These are phyloP conservation scores for Sula dactylatra DNA, from an alignment of 2,113 vertebrate species.

Conservation along the genomic window DNA sequence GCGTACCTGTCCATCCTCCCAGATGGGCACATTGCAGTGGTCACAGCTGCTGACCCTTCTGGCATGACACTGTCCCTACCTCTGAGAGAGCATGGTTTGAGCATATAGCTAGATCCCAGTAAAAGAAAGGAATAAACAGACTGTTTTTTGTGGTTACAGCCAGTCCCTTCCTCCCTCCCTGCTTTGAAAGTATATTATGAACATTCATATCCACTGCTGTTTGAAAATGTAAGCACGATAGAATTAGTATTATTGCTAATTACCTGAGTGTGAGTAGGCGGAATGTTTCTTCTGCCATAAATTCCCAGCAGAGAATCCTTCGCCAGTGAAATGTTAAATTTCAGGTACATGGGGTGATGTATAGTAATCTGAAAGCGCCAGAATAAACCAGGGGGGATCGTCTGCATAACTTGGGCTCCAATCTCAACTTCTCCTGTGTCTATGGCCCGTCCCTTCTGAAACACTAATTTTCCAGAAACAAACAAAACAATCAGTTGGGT, in stretches of 20 bases:
- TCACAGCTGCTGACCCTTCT: background rate
- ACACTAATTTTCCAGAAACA: slow-evolving; percentile 74
- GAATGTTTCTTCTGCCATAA: slow-evolving; percentile 96
- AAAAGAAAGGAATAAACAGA: background rate
- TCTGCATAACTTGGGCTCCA: slow-evolving; percentile 90
- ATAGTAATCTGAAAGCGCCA: slow-evolving; percentile 98
- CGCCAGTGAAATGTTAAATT: slow-evolving; percentile 94
- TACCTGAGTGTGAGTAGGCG: slow-evolving; percentile 99
- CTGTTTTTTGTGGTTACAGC: background rate
- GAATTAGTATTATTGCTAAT: background rate
- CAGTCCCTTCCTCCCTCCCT: background rate
- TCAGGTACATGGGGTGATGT: slow-evolving; percentile 93
- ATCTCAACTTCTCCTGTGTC: slow-evolving; percentile 94
- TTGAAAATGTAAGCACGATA: background rate
- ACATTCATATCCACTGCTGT: background rate
- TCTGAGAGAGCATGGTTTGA: background rate
- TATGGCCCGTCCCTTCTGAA: slow-evolving; percentile 88
- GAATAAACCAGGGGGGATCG: slow-evolving; percentile 93
- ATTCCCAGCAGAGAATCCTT: slow-evolving; percentile 94
- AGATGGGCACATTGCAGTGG: background rate
- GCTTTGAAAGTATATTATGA: background rate
- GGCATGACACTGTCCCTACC: background rate
- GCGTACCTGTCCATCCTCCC: background rate
- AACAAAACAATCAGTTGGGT: background rate
- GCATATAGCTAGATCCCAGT: background rate